Evolutionary conservation across 2,113 vertebrate species (phyloP).

Genomic region (Natator depressus): DNA sequence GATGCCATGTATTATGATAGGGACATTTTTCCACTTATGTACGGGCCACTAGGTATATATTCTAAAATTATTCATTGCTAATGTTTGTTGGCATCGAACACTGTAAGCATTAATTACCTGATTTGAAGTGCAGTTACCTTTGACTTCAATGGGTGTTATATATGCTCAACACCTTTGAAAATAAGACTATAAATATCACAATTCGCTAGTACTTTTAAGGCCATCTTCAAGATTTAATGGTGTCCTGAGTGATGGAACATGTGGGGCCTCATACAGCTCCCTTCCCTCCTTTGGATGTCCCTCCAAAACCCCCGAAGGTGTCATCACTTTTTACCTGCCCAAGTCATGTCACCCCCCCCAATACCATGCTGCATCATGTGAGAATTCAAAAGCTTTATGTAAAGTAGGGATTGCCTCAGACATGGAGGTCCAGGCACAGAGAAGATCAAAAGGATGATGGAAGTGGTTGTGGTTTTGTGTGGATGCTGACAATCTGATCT

Average conservation of each 20-base stretch:
- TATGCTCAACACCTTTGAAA: background rate
- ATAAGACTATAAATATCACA: background rate
- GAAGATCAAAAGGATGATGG: background rate
- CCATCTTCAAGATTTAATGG: background rate
- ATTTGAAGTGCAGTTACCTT: background rate
- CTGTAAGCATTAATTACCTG: background rate
- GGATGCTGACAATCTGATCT: background rate
- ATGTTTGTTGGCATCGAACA: background rate
- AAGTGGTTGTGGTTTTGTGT: background rate
- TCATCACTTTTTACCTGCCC: background rate
- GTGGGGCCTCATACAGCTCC: background rate
- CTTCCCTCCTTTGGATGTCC: accelerated
- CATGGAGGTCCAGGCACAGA: background rate
- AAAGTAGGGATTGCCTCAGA: background rate
- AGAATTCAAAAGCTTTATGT: background rate
- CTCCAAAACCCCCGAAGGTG: background rate
- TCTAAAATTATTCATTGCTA: background rate
- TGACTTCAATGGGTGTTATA: background rate
- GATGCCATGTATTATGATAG: background rate
- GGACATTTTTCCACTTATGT: background rate
- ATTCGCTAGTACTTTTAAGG: background rate
- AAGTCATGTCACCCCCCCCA: background rate
- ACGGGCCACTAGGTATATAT: background rate
- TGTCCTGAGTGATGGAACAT: background rate
- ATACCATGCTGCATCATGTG: accelerated